Conservation (phyloP, 2,888 invertebrate genomes). For the Lochmaea capreae region DNA sequence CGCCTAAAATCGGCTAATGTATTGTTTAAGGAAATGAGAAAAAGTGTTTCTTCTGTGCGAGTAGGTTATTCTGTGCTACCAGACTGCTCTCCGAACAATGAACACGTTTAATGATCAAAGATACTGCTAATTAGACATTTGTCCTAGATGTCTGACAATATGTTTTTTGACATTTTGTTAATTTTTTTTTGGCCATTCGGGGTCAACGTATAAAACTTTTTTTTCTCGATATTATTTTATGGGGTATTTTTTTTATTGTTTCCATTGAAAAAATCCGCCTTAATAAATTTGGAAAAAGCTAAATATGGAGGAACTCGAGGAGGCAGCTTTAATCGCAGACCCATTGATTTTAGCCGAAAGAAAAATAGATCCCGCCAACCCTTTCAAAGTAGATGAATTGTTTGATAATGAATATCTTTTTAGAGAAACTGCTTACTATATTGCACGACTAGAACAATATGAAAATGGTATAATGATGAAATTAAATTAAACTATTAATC, state of each 20-base stretch:
- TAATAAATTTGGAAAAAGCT: neutral
- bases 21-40: no score
- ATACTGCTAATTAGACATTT: no score
- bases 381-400: slow-evolving; percentile 52
- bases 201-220: no score
- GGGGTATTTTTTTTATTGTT: neutral
- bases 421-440: slow-evolving; percentile 60
- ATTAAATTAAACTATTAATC: neutral
- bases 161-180: neutral
- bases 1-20: no score
- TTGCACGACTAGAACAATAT: slow-evolving; percentile 59
- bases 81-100: no score
- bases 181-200: no score
- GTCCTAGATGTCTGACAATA: no score
- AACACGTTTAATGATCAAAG: no score
- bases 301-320: slow-evolving; percentile 10
- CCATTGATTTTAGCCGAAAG: neutral
- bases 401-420: slow-evolving; percentile 57
- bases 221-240: neutral
- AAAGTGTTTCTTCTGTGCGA: no score
- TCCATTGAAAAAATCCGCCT: neutral
- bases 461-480: slow-evolving; percentile 48
- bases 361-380: slow-evolving; percentile 6
- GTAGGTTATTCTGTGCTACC: no score
- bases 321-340: slow-evolving; percentile 9